Evolutionary conservation across 2,797 vertebrate species (phyloP).

Genomic region (Muscicapa striata): DNA sequence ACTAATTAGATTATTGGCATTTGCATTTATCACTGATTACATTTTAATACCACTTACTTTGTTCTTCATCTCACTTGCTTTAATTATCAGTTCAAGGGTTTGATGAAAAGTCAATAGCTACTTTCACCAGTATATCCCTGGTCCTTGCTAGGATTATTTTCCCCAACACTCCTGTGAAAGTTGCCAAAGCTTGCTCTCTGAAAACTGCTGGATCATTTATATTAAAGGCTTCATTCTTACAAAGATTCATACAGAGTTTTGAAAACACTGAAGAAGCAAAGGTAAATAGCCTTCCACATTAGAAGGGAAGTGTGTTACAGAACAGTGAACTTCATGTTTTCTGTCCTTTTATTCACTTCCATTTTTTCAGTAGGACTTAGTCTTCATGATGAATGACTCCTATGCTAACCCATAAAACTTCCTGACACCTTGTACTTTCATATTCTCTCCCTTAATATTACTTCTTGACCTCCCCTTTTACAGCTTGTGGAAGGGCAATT

Average conservation of each 20-base stretch:
- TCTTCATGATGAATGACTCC: background rate
- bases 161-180: background rate
- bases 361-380: background rate
- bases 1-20: slow-evolving; percentile 58
- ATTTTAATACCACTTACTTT: slow-evolving; percentile 42
- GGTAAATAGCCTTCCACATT: background rate
- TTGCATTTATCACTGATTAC: slow-evolving; percentile 44
- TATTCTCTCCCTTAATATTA: background rate
- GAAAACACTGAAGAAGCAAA: background rate
- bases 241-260: background rate
- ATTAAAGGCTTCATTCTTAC: background rate
- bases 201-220: background rate
- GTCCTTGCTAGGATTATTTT: background rate
- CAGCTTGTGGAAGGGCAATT: background rate
- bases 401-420: background rate
- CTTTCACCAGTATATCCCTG: background rate
- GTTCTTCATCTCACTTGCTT: slow-evolving; percentile 5
- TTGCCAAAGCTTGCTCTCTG: background rate
- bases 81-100: slow-evolving; percentile 30
- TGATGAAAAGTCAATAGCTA: slow-evolving; percentile 45
- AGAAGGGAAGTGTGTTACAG: background rate
- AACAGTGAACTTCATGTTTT: background rate
- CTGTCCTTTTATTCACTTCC: background rate
- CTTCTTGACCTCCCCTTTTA: background rate
- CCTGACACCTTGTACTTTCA: background rate